Percentiles rank a stretch among this genome's conserved stretches.
Evolutionary conservation across 2,797 vertebrate genomes (phyloP).

Genomic region (Cossypha caffra): DNA sequence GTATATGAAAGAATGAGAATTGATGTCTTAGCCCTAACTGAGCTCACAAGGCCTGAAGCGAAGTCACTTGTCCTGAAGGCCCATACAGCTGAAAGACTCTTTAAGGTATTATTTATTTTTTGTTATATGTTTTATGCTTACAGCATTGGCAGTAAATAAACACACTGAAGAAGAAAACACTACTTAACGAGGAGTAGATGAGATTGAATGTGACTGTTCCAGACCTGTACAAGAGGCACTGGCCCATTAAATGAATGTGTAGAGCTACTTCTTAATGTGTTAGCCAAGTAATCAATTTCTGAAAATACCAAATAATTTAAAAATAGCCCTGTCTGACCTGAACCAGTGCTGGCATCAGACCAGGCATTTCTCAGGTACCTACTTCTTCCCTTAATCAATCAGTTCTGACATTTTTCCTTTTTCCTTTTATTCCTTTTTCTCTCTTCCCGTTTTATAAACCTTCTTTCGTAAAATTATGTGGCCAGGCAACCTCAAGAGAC

Average conservation of each 20-base stretch:
- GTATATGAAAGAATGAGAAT: constrained; percentile 29
- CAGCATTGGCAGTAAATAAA: constrained; percentile 76
- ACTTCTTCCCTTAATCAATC: constrained; percentile 72
- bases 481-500: neutral
- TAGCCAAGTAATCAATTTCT: constrained; percentile 77
- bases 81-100: constrained; percentile 29
- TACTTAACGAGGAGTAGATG: constrained; percentile 74
- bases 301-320: constrained; percentile 79
- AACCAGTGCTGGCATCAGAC: constrained; percentile 37
- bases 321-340: constrained; percentile 68
- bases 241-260: constrained; percentile 80
- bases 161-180: constrained; percentile 70
- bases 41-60: constrained; percentile 16
- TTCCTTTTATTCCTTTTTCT: neutral
- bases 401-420: constrained; percentile 65
- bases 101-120: constrained; percentile 75
- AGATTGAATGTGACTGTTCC: constrained; percentile 75
- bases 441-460: neutral
- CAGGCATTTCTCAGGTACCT: constrained; percentile 63
- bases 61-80: constrained; percentile 43
- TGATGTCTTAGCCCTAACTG: constrained; percentile 19
- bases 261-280: constrained; percentile 74
- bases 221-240: constrained; percentile 72
- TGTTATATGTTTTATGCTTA: constrained; percentile 71
- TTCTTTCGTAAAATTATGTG: constrained; percentile 2